Evolutionary conservation across 2,888 invertebrate genomes (phyloP).

Genomic region (Itoplectis maculator): DNA sequence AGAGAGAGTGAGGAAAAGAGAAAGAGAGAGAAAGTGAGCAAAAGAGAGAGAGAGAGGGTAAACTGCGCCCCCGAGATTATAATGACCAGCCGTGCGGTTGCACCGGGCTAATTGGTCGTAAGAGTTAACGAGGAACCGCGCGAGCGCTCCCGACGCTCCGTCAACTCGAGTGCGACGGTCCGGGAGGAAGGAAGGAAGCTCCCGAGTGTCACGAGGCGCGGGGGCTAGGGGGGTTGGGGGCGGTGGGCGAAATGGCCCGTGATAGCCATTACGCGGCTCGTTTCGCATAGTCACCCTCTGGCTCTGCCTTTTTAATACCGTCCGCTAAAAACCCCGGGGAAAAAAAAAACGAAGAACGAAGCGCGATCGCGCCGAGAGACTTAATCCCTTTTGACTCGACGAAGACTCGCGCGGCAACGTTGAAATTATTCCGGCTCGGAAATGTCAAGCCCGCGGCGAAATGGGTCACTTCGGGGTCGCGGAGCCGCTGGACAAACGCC

Average conservation of each 20-base stretch:
- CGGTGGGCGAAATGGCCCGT: conserved; percentile 40
- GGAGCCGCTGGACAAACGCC: not conserved
- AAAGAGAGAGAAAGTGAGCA: no score
- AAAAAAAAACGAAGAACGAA: not conserved
- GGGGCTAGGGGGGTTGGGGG: no score
- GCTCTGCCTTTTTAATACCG: conserved; percentile 29
- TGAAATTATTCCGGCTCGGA: conserved; percentile 16
- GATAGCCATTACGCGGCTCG: conserved; percentile 52
- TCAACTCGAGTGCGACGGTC: conserved; percentile 51
- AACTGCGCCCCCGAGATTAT: conserved; percentile 55
- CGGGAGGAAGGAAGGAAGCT: conserved; percentile 30
- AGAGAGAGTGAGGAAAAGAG: no score
- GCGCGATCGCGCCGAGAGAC: not conserved
- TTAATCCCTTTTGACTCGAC: conserved; percentile 28
- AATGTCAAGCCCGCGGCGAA: not conserved
- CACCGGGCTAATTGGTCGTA: conserved; percentile 64
- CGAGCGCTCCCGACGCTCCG: conserved; percentile 49
- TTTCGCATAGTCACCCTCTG: conserved; percentile 17
- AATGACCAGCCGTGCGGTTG: conserved; percentile 58
- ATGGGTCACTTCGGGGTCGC: not conserved
- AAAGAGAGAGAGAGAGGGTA: conserved; percentile 26
- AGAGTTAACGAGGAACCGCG: conserved; percentile 65
- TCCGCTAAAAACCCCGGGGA: not conserved
- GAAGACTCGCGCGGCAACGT: not conserved
- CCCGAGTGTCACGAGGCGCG: conserved; percentile 24